phyloP scores from a whole-genome alignment of 1,140 invertebrate genomes.

The Apis cerana region DNA sequence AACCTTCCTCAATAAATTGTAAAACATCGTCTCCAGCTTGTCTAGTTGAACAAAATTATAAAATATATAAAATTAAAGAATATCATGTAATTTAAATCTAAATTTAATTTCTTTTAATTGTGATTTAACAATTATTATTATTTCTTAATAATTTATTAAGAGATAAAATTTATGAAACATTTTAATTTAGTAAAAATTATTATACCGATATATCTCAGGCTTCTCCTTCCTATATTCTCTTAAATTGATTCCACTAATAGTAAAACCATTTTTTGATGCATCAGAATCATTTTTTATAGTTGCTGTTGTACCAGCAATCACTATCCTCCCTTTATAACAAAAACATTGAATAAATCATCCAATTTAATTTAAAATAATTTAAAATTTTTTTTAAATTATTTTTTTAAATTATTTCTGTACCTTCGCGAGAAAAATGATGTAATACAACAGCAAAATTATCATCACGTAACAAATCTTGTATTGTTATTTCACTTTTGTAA shows the following conservation, averaged over 20 bases:
- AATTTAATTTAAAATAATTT: constrained; percentile 24
- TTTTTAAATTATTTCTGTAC: constrained; percentile 50
- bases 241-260: constrained; percentile 82
- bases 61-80: constrained; percentile 14
- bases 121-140: background rate
- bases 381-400: too few relatives aligned
- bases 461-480: constrained; percentile 70
- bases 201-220: constrained; percentile 80
- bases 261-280: constrained; percentile 75
- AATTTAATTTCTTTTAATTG: background rate
- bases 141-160: background rate
- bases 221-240: constrained; percentile 80
- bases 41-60: constrained; percentile 50
- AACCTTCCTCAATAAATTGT: constrained; percentile 74
- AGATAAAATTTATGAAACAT: background rate
- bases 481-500: constrained; percentile 66
- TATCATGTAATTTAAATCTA: background rate
- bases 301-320: constrained; percentile 83
- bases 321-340: constrained; percentile 81
- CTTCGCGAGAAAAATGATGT: constrained; percentile 75
- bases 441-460: constrained; percentile 74
- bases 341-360: constrained; percentile 55
- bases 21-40: constrained; percentile 75
- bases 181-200: background rate
- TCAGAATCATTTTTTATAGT: constrained; percentile 73